Percentiles rank a stretch among this genome's conserved stretches.
phyloP scores from a whole-genome alignment of 2,113 vertebrate genomes.

The Sebastes schlegelii region DNA sequence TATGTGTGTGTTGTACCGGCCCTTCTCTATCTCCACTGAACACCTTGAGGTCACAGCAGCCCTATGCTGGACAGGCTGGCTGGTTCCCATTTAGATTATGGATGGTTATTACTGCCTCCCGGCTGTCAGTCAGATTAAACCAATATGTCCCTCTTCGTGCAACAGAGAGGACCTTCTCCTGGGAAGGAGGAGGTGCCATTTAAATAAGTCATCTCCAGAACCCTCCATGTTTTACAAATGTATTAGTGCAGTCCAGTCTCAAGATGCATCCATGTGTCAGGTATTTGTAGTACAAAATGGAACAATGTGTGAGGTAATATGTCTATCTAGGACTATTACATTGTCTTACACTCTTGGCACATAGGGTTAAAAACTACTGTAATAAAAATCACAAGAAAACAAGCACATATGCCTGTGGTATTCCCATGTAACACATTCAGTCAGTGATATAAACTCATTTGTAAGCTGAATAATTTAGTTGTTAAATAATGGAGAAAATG shows the following conservation, averaged over 20 bases:
- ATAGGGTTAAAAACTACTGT: not conserved
- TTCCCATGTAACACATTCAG: not conserved
- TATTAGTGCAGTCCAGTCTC: constrained; percentile 32
- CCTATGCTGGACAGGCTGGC: constrained; percentile 55
- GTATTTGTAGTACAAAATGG: constrained; percentile 35
- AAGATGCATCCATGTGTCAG: constrained; percentile 9
- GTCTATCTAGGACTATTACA: not conserved
- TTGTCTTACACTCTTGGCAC: not conserved
- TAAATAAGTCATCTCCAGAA: constrained; percentile 68
- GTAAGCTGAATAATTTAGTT: not conserved
- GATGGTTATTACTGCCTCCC: constrained; percentile 80
- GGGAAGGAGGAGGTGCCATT: constrained; percentile 60
- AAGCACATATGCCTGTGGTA: not conserved
- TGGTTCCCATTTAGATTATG: constrained; percentile 80
- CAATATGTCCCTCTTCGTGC: constrained; percentile 77
- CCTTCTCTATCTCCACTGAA: constrained; percentile 72
- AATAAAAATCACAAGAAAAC: not conserved
- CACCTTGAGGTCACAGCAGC: constrained; percentile 80
- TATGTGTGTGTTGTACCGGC: not conserved
- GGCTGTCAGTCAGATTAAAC: constrained; percentile 82
- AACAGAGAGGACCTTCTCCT: constrained; percentile 62
- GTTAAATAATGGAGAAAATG: not conserved
- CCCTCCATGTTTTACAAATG: constrained; percentile 55
- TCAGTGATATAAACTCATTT: not conserved
- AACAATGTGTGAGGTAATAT: not conserved